Conservation (phyloP, 2,113 vertebrate species). For the Eptesicus fuscus region DNA sequence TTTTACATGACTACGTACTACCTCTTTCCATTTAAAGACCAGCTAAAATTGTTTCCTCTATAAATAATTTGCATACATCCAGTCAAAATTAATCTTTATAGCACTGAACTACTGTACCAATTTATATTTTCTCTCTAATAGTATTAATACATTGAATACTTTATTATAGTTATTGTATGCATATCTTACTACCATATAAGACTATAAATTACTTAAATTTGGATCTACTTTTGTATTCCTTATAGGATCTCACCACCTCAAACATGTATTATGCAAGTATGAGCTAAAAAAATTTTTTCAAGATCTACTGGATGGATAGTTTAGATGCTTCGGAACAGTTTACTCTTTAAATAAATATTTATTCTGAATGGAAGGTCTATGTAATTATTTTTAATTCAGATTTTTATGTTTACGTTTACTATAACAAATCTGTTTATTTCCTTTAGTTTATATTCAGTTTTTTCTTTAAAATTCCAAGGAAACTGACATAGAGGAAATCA, state of each 20-base stretch:
- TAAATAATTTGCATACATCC: background rate
- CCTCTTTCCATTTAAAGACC: background rate
- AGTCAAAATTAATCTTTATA: background rate
- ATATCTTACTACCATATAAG: background rate
- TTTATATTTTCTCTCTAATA: background rate
- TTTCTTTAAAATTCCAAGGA: constrained; percentile 2
- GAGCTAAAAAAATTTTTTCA: background rate
- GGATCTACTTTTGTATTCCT: background rate
- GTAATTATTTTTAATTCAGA: background rate
- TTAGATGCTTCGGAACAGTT: background rate
- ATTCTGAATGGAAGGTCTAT: background rate
- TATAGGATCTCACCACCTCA: background rate
- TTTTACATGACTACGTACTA: background rate
- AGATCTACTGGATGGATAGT: background rate
- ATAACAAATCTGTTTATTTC: constrained; percentile 26
- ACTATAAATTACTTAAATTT: background rate
- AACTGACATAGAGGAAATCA: background rate
- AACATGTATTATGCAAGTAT: background rate
- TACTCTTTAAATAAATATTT: constrained; percentile 39
- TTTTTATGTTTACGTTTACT: constrained; percentile 21
- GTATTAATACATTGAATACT: background rate
- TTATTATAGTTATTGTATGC: background rate
- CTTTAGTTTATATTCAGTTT: background rate
- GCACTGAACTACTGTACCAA: background rate
- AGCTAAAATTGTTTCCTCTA: background rate